Base-by-base conservation (phyloP, 1,140 invertebrate species). In the Scaptodrosophila lebanonensis region DNA sequence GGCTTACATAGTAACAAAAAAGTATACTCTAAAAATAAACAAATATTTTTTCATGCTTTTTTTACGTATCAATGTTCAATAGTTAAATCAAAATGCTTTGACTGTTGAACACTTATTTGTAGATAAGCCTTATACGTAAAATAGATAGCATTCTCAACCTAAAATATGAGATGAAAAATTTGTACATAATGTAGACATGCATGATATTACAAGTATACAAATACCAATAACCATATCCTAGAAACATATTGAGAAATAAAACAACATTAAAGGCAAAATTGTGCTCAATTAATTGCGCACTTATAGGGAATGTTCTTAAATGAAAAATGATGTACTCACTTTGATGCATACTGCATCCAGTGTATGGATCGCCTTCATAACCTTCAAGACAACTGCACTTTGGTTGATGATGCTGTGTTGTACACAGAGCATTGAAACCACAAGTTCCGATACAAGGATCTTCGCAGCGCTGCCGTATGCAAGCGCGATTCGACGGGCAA, bases 391-490 rank as follows among this genome's bases (percentile, higher is more conserved):
- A 96, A 11, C 91, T 90, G 63, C 95, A 95, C 59, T 93, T 91
- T 0, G 94, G 92, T 64, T 91, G 90, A 86, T 95, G 94, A 73
- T 93, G 92, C 76, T 93, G 91, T 0, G 92, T 93, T 7, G 88
- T 89, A 73, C 95, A 96, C 22, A 92, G 89, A 0, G 95, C 93
- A 77, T 95, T 95, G 33, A 93, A 91, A 7, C 94, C 93, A 72
- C 95, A 97, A 1, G 94, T 93, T 4, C 94, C 94, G n/a, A 90
- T 77, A 64, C 95, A 96, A 2, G 94, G 94, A 88, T 95, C 93
- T 50, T 91, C 88, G 79, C 95, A 96, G 52, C 91, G 91, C 54
- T 93, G 91, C 44, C 91, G 90, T 15, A 93, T 88, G 73, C 94
- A 96, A n/a, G 94, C 92, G 1, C 94, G 88, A 57, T 93, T 90